Percentiles rank a stretch among this genome's conserved stretches.
Conservation (phyloP, 2,113 vertebrate genomes). For the Pluvianellus socialis region DNA sequence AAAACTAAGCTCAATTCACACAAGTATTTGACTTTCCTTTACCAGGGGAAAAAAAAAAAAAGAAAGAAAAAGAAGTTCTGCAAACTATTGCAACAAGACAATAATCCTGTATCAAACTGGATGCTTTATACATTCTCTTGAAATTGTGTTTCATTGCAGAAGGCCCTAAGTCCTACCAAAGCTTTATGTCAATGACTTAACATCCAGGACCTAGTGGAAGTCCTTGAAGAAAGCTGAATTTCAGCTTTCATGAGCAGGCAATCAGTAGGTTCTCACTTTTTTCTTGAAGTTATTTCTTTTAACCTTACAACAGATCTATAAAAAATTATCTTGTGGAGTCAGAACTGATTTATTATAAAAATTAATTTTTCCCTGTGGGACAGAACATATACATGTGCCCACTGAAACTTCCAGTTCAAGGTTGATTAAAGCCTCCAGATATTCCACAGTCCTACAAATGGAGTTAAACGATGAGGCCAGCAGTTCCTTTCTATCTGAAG, state of each 20-base stretch:
- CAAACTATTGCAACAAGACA: neutral
- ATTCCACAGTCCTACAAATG: neutral
- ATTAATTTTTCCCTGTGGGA: neutral
- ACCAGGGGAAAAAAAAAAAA: neutral
- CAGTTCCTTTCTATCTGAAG: neutral
- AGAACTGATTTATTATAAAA: neutral
- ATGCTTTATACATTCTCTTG: neutral
- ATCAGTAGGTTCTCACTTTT: neutral
- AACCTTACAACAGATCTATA: neutral
- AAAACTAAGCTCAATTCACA: neutral
- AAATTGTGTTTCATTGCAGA: neutral
- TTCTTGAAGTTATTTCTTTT: neutral
- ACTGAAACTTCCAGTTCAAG: neutral
- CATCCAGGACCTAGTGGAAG: neutral
- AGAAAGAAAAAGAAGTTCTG: neutral
- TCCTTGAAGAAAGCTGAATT: neutral
- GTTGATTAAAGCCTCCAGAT: neutral
- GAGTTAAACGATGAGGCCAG: neutral
- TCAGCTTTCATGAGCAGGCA: neutral
- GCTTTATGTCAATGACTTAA: neutral
- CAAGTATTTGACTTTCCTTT: neutral
- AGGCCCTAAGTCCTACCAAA: neutral
- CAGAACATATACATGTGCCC: neutral
- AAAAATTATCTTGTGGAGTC: neutral
- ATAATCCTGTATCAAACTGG: neutral